Evolutionary conservation across 2,888 invertebrate genomes (phyloP).

Genomic region (Cosmopolites sordidus): DNA sequence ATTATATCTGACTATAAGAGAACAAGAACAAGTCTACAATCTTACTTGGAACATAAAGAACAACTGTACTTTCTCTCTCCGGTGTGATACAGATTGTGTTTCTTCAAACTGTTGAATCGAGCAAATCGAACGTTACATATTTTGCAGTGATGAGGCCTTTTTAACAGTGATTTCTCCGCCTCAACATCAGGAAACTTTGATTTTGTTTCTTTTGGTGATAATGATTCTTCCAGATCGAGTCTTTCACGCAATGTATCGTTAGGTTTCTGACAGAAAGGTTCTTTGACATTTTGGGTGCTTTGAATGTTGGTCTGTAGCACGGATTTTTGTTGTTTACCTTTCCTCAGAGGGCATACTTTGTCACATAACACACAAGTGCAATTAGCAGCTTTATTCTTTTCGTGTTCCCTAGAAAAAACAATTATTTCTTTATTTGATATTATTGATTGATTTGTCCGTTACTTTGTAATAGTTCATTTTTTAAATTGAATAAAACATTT

Average conservation of each 20-base stretch:
- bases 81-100: constrained; percentile 45
- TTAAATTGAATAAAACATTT: no score
- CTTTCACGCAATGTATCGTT: constrained; percentile 13
- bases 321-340: constrained; percentile 16
- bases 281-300: constrained; percentile 15
- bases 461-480: no score
- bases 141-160: constrained; percentile 51
- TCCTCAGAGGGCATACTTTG: constrained; percentile 6
- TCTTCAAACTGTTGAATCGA: constrained; percentile 55
- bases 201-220: no score
- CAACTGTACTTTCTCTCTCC: constrained; percentile 45
- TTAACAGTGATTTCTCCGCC: constrained; percentile 25
- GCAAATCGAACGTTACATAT: constrained; percentile 51
- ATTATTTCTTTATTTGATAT: no score
- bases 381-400: constrained; percentile 1
- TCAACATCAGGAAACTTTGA: no score
- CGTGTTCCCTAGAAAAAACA: constrained; percentile 1
- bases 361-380: constrained; percentile 9
- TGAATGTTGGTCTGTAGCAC: constrained; percentile 9
- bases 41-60: constrained; percentile 43
- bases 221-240: no score
- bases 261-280: constrained; percentile 25
- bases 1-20: constrained; percentile 13
- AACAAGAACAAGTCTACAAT: background rate
- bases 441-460: no score